Conservation (phyloP, 2,113 vertebrate species). For the Poeciliopsis prolifica region DNA sequence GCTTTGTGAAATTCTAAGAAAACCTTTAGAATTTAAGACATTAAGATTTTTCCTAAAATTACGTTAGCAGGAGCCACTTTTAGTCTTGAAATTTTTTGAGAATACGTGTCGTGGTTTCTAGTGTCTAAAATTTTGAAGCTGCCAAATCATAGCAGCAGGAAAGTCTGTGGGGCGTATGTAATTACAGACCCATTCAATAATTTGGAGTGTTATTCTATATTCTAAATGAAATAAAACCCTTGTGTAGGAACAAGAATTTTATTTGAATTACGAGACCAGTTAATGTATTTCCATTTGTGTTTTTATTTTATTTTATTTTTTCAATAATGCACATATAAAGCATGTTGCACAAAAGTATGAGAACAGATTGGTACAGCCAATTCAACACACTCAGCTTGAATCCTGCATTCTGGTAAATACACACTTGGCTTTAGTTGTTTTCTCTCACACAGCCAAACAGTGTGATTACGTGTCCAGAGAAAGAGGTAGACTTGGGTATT, state of each 20-base stretch:
- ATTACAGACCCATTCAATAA: background rate
- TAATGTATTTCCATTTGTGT: background rate
- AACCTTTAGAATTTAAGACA: too few relatives aligned
- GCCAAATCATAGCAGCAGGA: too few relatives aligned
- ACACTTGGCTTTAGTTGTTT: slow-evolving; percentile 10
- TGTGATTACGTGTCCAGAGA: slow-evolving; percentile 17
- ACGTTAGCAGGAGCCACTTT: too few relatives aligned
- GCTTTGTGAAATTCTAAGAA: too few relatives aligned
- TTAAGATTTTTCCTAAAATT: too few relatives aligned
- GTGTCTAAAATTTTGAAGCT: too few relatives aligned
- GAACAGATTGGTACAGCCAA: slow-evolving; percentile 7
- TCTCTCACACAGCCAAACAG: slow-evolving; percentile 3
- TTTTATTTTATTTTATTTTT: too few relatives aligned
- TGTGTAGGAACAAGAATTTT: background rate
- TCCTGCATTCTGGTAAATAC: slow-evolving; percentile 17
- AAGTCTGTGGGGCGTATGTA: too few relatives aligned
- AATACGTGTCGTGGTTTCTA: too few relatives aligned
- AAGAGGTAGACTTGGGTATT: slow-evolving; percentile 10
- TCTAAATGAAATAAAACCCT: too few relatives aligned
- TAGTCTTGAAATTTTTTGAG: too few relatives aligned
- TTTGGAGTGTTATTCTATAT: too few relatives aligned
- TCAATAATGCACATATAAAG: background rate
- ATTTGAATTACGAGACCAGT: background rate
- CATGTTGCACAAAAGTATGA: background rate
- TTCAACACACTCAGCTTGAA: slow-evolving; percentile 8